These are phyloP conservation scores for Brotula barbata DNA, from an alignment of 2,797 vertebrate species.

Conservation along the genomic window DNA sequence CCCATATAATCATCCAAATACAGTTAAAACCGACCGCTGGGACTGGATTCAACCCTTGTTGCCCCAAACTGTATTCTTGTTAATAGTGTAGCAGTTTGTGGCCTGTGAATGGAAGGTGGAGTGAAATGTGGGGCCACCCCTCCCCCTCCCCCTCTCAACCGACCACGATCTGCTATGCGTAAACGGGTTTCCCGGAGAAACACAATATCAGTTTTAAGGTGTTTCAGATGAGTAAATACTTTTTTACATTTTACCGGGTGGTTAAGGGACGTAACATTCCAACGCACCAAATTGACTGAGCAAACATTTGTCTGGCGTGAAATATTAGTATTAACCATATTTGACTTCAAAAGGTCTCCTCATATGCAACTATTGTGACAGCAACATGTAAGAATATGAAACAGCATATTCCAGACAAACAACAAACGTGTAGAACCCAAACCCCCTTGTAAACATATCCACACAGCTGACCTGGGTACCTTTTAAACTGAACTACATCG, in stretches of 20 bases:
- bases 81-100: constrained; percentile 16
- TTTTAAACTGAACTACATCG: neutral
- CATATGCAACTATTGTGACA: too few relatives aligned
- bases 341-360: too few relatives aligned
- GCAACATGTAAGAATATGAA: too few relatives aligned
- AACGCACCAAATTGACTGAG: constrained; percentile 1
- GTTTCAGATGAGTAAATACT: constrained; percentile 8
- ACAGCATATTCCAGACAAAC: neutral
- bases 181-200: constrained; percentile 28
- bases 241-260: constrained; percentile 9
- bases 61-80: constrained; percentile 14
- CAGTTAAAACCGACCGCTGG: constrained; percentile 9
- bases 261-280: constrained; percentile 5
- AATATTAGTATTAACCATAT: neutral
- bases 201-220: constrained; percentile 10
- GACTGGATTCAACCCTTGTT: constrained; percentile 1
- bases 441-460: constrained; percentile 8
- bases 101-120: constrained; percentile 14
- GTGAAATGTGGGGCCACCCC: constrained; percentile 10
- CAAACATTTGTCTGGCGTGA: neutral
- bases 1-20: neutral
- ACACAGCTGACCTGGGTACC: constrained; percentile 13
- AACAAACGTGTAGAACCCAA: neutral
- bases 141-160: neutral
- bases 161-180: neutral